These are phyloP conservation scores for Eledona agricola DNA, from an alignment of 2,888 invertebrate genomes.

Conservation along the genomic window DNA sequence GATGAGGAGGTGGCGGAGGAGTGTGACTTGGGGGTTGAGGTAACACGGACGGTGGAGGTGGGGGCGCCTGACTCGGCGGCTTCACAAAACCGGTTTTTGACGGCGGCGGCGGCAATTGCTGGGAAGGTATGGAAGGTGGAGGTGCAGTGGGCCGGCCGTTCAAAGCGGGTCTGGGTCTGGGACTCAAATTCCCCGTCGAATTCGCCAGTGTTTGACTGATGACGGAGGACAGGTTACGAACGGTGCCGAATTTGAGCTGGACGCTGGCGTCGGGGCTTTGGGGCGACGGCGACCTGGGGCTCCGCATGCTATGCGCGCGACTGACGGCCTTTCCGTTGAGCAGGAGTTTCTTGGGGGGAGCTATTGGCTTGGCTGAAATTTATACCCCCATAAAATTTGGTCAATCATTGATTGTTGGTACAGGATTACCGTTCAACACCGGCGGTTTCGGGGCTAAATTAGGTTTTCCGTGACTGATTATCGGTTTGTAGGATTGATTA, in stretches of 20 bases:
- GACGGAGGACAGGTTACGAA: slow-evolving; percentile 61
- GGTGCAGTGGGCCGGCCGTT: slow-evolving; percentile 58
- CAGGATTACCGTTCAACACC: slow-evolving; percentile 60
- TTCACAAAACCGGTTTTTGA: slow-evolving; percentile 50
- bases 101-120: slow-evolving; percentile 59
- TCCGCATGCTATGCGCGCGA: slow-evolving; percentile 85
- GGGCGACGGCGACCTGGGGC: slow-evolving; percentile 75
- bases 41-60: slow-evolving; percentile 53
- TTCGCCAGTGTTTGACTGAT: slow-evolving; percentile 66
- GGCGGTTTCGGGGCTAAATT: slow-evolving; percentile 87
- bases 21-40: slow-evolving; percentile 56
- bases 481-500: slow-evolving; percentile 57
- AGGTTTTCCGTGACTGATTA: slow-evolving; percentile 78
- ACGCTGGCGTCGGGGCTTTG: slow-evolving; percentile 59
- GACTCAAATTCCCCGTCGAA: slow-evolving; percentile 49
- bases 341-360: slow-evolving; percentile 72
- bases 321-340: slow-evolving; percentile 68
- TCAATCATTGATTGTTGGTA: slow-evolving; percentile 7
- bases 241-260: slow-evolving; percentile 58
- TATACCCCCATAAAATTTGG: background rate
- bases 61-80: slow-evolving; percentile 59
- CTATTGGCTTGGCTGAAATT: slow-evolving; percentile 66
- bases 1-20: slow-evolving; percentile 56
- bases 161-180: slow-evolving; percentile 52
- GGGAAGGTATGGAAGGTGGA: slow-evolving; percentile 57